A percentile compares a stretch with the other conserved stretches of the same genome.
Evolutionary conservation across 1,140 invertebrate genomes (phyloP).

Genomic region (Subanguina moxae): DNA sequence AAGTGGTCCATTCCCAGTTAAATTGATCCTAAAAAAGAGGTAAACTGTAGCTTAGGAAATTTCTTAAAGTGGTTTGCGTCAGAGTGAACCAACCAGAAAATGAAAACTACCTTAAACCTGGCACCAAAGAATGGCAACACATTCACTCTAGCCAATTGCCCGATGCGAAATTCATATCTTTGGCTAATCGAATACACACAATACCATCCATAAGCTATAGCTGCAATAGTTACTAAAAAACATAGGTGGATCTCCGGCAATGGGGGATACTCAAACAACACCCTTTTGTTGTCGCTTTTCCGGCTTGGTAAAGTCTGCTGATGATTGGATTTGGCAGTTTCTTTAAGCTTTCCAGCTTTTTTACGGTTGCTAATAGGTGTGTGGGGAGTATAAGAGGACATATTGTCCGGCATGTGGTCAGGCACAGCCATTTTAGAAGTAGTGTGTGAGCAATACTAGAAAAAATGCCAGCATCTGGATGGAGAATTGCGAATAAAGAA

Average conservation of each 20-base stretch:
- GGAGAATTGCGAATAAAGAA: no score
- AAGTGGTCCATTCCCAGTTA: conserved; percentile 57
- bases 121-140: conserved; percentile 41
- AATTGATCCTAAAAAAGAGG: conserved; percentile 47
- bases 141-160: conserved; percentile 38
- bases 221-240: conserved; percentile 27
- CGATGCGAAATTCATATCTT: conserved; percentile 50
- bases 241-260: conserved; percentile 43
- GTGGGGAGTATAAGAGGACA: neutral
- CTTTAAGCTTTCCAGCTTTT: neutral
- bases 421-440: neutral
- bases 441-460: neutral
- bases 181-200: conserved; percentile 47
- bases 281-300: neutral
- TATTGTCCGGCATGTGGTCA: neutral
- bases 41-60: no score
- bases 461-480: neutral
- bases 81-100: neutral
- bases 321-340: neutral
- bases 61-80: no score
- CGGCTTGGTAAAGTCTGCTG: neutral
- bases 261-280: conserved; percentile 37
- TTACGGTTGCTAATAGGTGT: neutral
- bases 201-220: conserved; percentile 47
- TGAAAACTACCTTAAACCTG: conserved; percentile 42